Base-by-base conservation (phyloP, 2,888 invertebrate species). In the Lasioglossum lativentre region DNA sequence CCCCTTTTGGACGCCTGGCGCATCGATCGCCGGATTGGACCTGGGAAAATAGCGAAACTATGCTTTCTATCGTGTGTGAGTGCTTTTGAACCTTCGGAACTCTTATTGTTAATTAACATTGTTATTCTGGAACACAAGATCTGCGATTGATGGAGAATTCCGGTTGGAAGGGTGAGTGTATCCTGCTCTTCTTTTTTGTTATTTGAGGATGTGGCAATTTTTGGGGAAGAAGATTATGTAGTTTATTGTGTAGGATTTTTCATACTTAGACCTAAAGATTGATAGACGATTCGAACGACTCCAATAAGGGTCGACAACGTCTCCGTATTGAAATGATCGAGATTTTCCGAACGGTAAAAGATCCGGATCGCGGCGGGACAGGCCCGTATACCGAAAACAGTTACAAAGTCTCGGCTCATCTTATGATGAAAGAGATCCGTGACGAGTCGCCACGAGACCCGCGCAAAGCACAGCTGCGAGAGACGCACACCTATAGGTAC, bases 401-500 rank as follows among this genome's bases (percentile, higher is more conserved):
- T 83, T 82, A 91, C 90, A 90, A 87, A 88, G 90, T 90, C 80
- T 81, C 77, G 71, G 79, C 68, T 72, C 80, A 80, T 86, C 84
- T 81, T 81, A 87, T 82, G 90, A 92, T 87, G 89, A 91, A 92
- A 88, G 91, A 90, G 89, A 81, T 88, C 90, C 87, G 88, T 88
- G 91, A 90, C 91, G 90, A 92, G 86, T 88, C 75, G 86, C 87
- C 90, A 89, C 86, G 89, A 82, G 86, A 83, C 85, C 76, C 81
- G 83, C 87, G 86, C 86, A 82, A 87, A 86, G 87, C 87, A 83
- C 90, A 91, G 90, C 89, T 90, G 90, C 83, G 90, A 92, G 92
- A 90, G 90, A 88, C 90, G 87, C 87, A 86, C 90, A 86, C 90
- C 92, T 90, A 93, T 92, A 93, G 91, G 92, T 90, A 91, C 90